Conservation (phyloP, 2,888 invertebrate genomes). For the Gonocerus acuteangulatus region DNA sequence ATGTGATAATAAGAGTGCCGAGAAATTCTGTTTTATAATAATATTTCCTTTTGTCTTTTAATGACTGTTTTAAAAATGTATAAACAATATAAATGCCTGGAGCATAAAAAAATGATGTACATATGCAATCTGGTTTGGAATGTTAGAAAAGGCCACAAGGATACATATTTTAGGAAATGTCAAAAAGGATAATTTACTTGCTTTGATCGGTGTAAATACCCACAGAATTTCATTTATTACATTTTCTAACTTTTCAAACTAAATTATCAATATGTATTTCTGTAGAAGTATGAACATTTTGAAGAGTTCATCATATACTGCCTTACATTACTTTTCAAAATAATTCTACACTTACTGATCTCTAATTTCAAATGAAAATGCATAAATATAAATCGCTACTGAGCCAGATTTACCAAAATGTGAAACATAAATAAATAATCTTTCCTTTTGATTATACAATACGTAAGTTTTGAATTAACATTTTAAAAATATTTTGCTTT, state of each 20-base stretch:
- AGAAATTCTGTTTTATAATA: conserved; percentile 25
- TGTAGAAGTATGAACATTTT: conserved; percentile 27
- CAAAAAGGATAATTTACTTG: too few species aligned
- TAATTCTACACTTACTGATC: conserved; percentile 31
- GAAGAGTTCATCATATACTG: conserved; percentile 27
- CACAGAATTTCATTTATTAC: conserved; percentile 12
- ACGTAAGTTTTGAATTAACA: neutral
- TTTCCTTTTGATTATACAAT: conserved; percentile 24
- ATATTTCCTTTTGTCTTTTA: conserved; percentile 25
- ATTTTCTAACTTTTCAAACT: conserved; percentile 34
- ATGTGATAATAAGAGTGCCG: conserved; percentile 35
- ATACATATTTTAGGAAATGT: neutral
- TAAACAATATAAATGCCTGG: neutral
- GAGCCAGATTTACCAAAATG: conserved; percentile 24
- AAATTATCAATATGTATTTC: conserved; percentile 25
- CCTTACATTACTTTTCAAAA: conserved; percentile 30
- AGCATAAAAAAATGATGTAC: neutral
- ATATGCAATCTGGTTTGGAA: conserved; percentile 18
- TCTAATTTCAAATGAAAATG: conserved; percentile 29
- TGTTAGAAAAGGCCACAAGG: conserved; percentile 12
- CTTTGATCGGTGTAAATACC: too few species aligned
- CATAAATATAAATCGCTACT: conserved; percentile 16
- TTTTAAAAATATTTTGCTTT: neutral
- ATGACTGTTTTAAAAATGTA: conserved; percentile 11
- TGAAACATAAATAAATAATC: conserved; percentile 6